Percentiles rank a stretch among this genome's conserved stretches.
Conservation (phyloP, 2,888 invertebrate species). For the Melinaea marsaeus region DNA sequence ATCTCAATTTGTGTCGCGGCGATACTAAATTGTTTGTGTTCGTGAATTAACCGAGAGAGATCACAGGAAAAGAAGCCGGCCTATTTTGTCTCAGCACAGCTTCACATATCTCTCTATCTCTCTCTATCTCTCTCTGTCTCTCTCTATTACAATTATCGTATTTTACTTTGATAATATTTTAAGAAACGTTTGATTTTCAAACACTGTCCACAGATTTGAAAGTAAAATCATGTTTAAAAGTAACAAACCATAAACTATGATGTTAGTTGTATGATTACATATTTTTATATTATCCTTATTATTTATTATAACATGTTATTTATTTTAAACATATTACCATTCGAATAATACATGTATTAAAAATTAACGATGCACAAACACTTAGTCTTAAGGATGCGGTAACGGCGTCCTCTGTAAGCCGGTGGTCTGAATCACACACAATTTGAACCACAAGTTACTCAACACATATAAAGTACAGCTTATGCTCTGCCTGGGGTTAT, state of each 20-base stretch:
- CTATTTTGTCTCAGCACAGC: not conserved
- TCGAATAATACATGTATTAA: too few relatives aligned
- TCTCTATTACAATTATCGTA: too few relatives aligned
- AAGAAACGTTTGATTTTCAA: too few relatives aligned
- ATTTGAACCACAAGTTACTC: constrained; percentile 31
- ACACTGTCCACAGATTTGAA: too few relatives aligned
- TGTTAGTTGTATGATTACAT: too few relatives aligned
- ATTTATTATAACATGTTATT: too few relatives aligned
- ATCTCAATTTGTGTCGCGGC: constrained; percentile 57
- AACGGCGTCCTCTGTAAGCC: constrained; percentile 9
- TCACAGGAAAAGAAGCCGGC: constrained; percentile 39
- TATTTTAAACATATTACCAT: too few relatives aligned
- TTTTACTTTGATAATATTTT: too few relatives aligned
- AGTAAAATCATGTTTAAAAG: too few relatives aligned
- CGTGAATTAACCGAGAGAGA: constrained; percentile 53
- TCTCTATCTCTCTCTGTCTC: too few relatives aligned
- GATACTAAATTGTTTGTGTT: constrained; percentile 57
- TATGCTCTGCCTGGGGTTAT: constrained; percentile 43
- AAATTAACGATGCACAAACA: not conserved
- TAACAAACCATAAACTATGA: too few relatives aligned
- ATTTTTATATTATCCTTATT: too few relatives aligned
- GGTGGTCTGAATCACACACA: constrained; percentile 45
- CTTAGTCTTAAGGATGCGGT: not conserved
- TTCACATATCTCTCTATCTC: not conserved
- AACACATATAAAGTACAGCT: constrained; percentile 25